A percentile compares a stretch with the other conserved stretches of the same genome.
phyloP scores from a whole-genome alignment of 2,797 vertebrate genomes.

The Gobionotothen gibberifrons region DNA sequence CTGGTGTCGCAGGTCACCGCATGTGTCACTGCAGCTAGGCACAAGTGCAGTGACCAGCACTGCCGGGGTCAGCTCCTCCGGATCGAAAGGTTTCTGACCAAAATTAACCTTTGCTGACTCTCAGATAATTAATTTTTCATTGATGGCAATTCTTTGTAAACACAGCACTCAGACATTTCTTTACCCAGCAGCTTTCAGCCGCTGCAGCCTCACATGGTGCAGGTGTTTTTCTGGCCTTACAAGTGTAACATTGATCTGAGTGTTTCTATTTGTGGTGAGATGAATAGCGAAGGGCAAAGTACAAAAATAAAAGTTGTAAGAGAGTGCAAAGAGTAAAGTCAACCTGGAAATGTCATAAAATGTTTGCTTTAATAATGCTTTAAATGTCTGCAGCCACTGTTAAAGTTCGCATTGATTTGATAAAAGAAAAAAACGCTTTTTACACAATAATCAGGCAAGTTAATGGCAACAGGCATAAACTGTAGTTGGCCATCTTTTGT shows the following conservation, averaged over 20 bases:
- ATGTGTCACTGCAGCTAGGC: slow-evolving; percentile 86
- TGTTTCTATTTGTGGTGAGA: not conserved
- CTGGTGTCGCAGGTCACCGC: slow-evolving; percentile 92
- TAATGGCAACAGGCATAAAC: slow-evolving; percentile 30
- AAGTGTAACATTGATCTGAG: not conserved
- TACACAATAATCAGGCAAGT: slow-evolving; percentile 12
- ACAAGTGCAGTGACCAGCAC: slow-evolving; percentile 85
- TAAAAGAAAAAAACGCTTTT: slow-evolving; percentile 11
- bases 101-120: slow-evolving; percentile 94
- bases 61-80: slow-evolving; percentile 88
- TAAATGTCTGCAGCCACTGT: slow-evolving; percentile 2
- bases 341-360: slow-evolving; percentile 6
- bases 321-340: not conserved
- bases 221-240: slow-evolving; percentile 6
- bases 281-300: slow-evolving; percentile 7
- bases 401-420: slow-evolving; percentile 2
- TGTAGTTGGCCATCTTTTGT: slow-evolving; percentile 56
- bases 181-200: slow-evolving; percentile 35
- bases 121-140: slow-evolving; percentile 96
- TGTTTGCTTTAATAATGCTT: no score
- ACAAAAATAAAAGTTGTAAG: not conserved
- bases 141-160: slow-evolving; percentile 86
- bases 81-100: slow-evolving; percentile 93
- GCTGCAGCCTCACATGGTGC: slow-evolving; percentile 22
- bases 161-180: slow-evolving; percentile 51